Base-by-base conservation (phyloP, 2,797 vertebrate genomes). In the Phoxinus dragarum region DNA sequence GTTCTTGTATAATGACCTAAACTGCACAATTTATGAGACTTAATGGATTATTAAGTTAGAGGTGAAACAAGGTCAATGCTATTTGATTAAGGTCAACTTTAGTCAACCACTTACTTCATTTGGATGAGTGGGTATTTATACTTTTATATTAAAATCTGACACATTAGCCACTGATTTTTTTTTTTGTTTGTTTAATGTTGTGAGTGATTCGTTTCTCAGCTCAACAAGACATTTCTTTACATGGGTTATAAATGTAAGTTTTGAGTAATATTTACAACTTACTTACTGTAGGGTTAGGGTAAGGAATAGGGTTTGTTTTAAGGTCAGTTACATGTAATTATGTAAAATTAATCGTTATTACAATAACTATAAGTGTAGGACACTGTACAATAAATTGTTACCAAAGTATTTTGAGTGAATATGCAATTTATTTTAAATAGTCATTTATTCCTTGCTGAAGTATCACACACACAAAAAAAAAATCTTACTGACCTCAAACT, bases 41-140 rank as follows among this genome's bases (percentile, higher is more conserved):
- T 72, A 61, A 84, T 85, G 16, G 27, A 34, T 78, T 74, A 80
- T 80, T 80, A 86, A 80, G 78, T 87, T 84, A 79, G 56, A 56
- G 82, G 78, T 86, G 76, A 84, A 88, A 84, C 66, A 87, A 81
- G 75, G 86, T 64, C 83, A 75, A 34, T 86, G 77, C 81, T 90
- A 6, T 71, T 56, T 89, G 79, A 88, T 86, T 89, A 89, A 85
- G 52, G 34, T 42, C 52, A 7, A 42, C 59, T 81, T 81, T 75
- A 66, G 81, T 84, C 61, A 68, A 61, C 75, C 54, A 74, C 80
- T 38, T 73, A 79, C 49, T 61, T 86, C 64, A 38, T 31, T 64
- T 31, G 31, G 4, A 47, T 40, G 17, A 44, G 38, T 27, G 47
- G 3, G 23, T 80, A 67, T 79, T 71, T 82, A 40, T 76, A 82